Percentiles rank a stretch among this genome's conserved stretches.
phyloP scores from a whole-genome alignment of 1,140 invertebrate genomes.

The Linepithema humile region DNA sequence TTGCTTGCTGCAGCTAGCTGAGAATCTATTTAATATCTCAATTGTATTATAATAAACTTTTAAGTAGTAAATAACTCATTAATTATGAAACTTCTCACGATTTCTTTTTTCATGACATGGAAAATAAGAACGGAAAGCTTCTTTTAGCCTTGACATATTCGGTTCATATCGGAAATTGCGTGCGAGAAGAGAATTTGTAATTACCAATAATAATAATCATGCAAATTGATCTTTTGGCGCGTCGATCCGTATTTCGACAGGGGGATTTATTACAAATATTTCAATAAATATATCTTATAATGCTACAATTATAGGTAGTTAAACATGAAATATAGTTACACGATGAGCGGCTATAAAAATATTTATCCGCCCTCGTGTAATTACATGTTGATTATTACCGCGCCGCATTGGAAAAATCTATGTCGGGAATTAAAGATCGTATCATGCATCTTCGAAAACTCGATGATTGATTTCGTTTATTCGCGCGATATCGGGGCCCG shows the following conservation, averaged over 20 bases:
- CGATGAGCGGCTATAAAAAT: not conserved
- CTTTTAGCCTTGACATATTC: not conserved
- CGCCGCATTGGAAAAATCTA: not conserved
- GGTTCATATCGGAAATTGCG: not conserved
- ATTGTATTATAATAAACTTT: not conserved
- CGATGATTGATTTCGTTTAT: constrained; percentile 42
- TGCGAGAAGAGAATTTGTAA: not conserved
- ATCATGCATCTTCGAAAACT: constrained; percentile 2
- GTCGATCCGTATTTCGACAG: not conserved
- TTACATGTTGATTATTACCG: constrained; percentile 7
- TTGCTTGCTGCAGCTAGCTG: not conserved
- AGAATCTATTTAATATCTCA: not conserved
- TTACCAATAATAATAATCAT: not conserved
- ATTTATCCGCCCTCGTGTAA: not conserved
- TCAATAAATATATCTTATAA: not conserved
- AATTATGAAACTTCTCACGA: constrained; percentile 1
- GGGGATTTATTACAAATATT: not conserved
- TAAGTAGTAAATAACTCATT: not conserved
- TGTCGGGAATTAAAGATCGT: constrained; percentile 21
- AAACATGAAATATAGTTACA: constrained; percentile 5
- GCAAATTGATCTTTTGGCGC: not conserved
- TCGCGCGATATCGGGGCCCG: not conserved
- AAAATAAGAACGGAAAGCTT: not conserved
- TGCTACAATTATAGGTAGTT: not conserved
- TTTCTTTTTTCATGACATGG: constrained; percentile 11